A percentile compares a stretch with the other conserved stretches of the same genome.
phyloP scores from a whole-genome alignment of 2,113 vertebrate species.

The Phalacrocorax carbo region DNA sequence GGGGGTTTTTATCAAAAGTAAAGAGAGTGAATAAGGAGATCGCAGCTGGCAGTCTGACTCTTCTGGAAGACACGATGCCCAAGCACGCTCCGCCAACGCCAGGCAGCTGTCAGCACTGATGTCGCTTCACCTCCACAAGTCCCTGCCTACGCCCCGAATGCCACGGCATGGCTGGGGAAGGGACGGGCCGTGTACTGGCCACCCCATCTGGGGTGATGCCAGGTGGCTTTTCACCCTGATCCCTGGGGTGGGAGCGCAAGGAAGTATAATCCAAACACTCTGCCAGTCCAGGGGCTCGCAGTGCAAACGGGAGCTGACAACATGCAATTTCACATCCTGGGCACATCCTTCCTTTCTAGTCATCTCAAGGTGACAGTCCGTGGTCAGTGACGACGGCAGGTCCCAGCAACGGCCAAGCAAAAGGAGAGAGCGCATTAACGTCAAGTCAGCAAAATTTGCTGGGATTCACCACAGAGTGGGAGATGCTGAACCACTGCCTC shows the following conservation, averaged over 20 bases:
- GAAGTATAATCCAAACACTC: neutral
- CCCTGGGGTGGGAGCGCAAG: neutral
- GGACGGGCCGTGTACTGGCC: neutral
- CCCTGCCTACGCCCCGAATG: neutral
- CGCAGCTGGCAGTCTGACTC: neutral
- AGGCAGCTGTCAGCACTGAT: neutral
- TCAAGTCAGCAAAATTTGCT: neutral
- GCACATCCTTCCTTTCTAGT: neutral
- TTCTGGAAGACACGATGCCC: neutral
- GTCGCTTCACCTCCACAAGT: accelerated
- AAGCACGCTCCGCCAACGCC: accelerated
- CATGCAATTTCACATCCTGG: too few relatives aligned
- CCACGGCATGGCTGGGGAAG: accelerated
- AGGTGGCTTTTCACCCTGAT: neutral
- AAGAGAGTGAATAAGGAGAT: slow-evolving; percentile 35
- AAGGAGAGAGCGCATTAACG: neutral
- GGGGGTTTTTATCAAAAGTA: slow-evolving; percentile 39
- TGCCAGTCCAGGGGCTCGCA: neutral
- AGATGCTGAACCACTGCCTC: neutral
- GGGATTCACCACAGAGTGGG: neutral
- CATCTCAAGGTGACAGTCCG: neutral
- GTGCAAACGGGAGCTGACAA: neutral
- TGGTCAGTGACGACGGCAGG: neutral
- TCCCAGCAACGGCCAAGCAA: neutral
- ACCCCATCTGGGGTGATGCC: neutral